Evolutionary conservation across 2,113 vertebrate genomes (phyloP).

Genomic region (Colistium nudipinnis): DNA sequence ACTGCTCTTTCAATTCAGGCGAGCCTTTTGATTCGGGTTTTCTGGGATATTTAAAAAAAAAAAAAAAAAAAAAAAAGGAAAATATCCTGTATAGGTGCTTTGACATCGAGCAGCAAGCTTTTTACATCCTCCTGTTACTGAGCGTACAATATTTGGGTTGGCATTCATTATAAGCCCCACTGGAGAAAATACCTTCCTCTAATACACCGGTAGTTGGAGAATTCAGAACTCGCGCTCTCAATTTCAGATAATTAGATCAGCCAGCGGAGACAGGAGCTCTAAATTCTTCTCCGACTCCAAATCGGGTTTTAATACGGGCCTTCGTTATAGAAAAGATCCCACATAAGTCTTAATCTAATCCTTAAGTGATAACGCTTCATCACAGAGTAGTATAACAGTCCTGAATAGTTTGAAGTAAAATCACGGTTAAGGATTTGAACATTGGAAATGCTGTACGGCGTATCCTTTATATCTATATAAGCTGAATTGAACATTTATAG

Average conservation of each 20-base stretch:
- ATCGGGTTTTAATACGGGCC: constrained; percentile 18
- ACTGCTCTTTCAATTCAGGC: constrained; percentile 5
- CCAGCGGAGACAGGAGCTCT: not conserved
- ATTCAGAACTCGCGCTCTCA: constrained; percentile 5
- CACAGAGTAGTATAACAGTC: constrained; percentile 13
- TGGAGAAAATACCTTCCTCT: constrained; percentile 1
- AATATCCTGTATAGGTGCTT: constrained; percentile 20
- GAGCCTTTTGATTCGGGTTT: constrained; percentile 30
- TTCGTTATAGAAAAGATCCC: constrained; percentile 33
- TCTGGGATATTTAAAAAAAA: constrained; percentile 13
- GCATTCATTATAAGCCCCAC: constrained; percentile 1
- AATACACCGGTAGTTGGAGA: constrained; percentile 11
- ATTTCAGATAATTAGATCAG: constrained; percentile 22
- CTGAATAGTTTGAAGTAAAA: constrained; percentile 29
- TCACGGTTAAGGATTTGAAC: constrained; percentile 19
- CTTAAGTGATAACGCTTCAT: constrained; percentile 15
- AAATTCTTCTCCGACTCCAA: constrained; percentile 11
- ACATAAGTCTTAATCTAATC: constrained; percentile 36
- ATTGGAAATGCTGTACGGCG: constrained; percentile 11
- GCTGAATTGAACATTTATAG: constrained; percentile 1
- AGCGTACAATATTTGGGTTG: constrained; percentile 14
- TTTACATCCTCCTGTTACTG: not conserved
- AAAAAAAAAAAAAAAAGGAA: constrained; percentile 17
- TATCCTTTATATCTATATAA: constrained; percentile 12
- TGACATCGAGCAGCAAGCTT: constrained; percentile 21